Base-by-base conservation (phyloP, 1,140 invertebrate species). In the Zaprionus africanus region DNA sequence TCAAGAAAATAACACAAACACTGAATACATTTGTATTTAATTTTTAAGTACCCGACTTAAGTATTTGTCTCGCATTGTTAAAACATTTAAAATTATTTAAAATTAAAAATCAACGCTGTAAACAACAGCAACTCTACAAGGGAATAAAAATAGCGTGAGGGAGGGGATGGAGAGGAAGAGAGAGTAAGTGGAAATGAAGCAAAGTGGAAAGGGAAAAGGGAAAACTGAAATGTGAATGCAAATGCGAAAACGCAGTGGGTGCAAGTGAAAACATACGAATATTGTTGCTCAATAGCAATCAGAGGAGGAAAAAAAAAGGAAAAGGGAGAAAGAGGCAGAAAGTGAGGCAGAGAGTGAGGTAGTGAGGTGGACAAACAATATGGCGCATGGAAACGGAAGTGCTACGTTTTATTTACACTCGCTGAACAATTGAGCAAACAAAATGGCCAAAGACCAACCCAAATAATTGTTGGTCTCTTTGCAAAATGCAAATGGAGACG, bases 371-470 rank as follows among this genome's bases (percentile, higher is more conserved):
- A 34, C 58, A 72, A 66, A 73, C 62, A 76, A 71, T 76, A 76
- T 76, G 73, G 73, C 54, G 72, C 31, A 26, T 61, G 66, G 58
- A 62, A 76, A 64, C 66, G 79, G 72, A 79, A 67, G 72, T 70
- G 79, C 80, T 66, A 65, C 72, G 64, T 76, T 86, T 83, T 82
- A 87, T 87, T 87, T 87, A 77, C 84, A 83, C 56, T 83, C 67
- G 70, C 53, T 72, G 61, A 83, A 83, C 80, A 81, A 88, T 83
- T 72, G 81, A 53, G 73, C 74, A 87, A 88, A 88, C 78, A 88
- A 66, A 64, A 62, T 62, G 61, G 68, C 53, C 69, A 77, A 61
- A 60, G 62, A 24, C 53, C 58, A 57, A 51, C 62, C 56, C 69
- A 73, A 77, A 73, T 59, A 31, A 54, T 49, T 68, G 31, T 34